phyloP scores from a whole-genome alignment of 2,888 invertebrate species.

The Ditula angustiorana region DNA sequence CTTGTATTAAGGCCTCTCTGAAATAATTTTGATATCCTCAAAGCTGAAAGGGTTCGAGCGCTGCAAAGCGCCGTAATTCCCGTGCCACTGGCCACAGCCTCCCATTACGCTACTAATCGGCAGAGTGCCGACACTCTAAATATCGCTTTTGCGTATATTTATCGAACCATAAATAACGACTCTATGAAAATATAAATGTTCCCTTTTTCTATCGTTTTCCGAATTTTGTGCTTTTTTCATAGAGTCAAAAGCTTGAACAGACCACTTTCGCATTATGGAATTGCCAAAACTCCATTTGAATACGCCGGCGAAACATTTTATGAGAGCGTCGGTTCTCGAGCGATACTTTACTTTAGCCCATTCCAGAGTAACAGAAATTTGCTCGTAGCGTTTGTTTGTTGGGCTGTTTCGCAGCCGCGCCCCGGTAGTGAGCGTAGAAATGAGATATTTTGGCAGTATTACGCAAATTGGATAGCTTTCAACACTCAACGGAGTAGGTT shows the following conservation, averaged over 20 bases:
- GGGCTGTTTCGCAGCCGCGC: constrained; percentile 53
- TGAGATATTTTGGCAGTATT: constrained; percentile 86
- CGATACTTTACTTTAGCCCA: constrained; percentile 50
- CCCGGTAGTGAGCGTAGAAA: constrained; percentile 81
- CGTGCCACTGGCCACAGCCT: constrained; percentile 57
- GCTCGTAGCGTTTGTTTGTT: constrained; percentile 44
- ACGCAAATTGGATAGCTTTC: constrained; percentile 86
- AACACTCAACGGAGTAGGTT: constrained; percentile 85
- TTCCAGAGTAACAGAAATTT: constrained; percentile 46
- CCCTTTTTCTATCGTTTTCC: constrained; percentile 83
- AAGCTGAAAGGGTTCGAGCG: constrained; percentile 78
- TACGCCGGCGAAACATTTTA: constrained; percentile 58
- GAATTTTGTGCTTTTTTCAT: constrained; percentile 82
- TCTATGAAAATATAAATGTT: constrained; percentile 85
- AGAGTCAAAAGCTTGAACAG: constrained; percentile 86
- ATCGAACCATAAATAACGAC: constrained; percentile 83
- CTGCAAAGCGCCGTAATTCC: constrained; percentile 63
- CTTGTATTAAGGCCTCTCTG: constrained; percentile 60
- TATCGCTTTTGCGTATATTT: constrained; percentile 81
- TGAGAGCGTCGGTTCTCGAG: constrained; percentile 29
- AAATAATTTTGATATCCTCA: constrained; percentile 80
- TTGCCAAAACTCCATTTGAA: constrained; percentile 83
- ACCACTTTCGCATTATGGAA: constrained; percentile 86
- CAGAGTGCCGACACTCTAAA: constrained; percentile 82
- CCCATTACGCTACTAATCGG: constrained; percentile 78